Evolutionary conservation across 2,888 invertebrate species (phyloP).

Genomic region (Chrysotoxum bicinctum): DNA sequence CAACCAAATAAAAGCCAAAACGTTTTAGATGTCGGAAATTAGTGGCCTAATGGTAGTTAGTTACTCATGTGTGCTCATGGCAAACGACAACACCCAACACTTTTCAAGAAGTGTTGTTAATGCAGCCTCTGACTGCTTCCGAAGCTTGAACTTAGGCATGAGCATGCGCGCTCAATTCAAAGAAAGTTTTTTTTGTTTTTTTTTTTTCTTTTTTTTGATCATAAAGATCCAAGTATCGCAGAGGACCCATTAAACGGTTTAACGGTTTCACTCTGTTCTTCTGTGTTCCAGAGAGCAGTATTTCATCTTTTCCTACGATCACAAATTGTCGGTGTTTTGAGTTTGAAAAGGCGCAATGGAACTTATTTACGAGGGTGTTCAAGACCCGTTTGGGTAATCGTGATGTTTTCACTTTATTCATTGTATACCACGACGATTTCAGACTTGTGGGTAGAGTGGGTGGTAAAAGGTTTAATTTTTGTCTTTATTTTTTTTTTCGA

Average conservation of each 20-base stretch:
- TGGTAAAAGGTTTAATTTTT: slow-evolving; percentile 32
- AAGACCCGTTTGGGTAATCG: slow-evolving; percentile 43
- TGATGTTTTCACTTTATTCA: slow-evolving; percentile 57
- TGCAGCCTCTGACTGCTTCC: not conserved
- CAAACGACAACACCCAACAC: slow-evolving; percentile 48
- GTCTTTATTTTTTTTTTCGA: not conserved
- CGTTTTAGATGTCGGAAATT: slow-evolving; percentile 50
- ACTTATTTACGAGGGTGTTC: slow-evolving; percentile 51
- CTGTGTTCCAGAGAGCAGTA: not conserved
- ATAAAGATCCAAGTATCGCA: slow-evolving; percentile 8
- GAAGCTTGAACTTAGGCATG: slow-evolving; percentile 10
- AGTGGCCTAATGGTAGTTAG: slow-evolving; percentile 48
- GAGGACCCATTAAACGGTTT: slow-evolving; percentile 19
- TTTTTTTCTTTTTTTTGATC: not conserved
- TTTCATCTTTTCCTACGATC: slow-evolving; percentile 30
- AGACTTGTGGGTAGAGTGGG: slow-evolving; percentile 5
- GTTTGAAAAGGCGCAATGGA: slow-evolving; percentile 26
- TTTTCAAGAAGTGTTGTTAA: not conserved
- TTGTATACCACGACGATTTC: not conserved
- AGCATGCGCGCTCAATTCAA: slow-evolving; percentile 13
- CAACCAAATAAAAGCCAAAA: slow-evolving; percentile 18
- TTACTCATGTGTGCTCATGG: slow-evolving; percentile 39
- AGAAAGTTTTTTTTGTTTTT: slow-evolving; percentile 9
- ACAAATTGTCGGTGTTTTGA: slow-evolving; percentile 26
- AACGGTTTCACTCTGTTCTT: slow-evolving; percentile 24